Percentiles rank a stretch among this genome's conserved stretches.
phyloP scores from a whole-genome alignment of 2,888 invertebrate genomes.

The Hemithea aestivaria region DNA sequence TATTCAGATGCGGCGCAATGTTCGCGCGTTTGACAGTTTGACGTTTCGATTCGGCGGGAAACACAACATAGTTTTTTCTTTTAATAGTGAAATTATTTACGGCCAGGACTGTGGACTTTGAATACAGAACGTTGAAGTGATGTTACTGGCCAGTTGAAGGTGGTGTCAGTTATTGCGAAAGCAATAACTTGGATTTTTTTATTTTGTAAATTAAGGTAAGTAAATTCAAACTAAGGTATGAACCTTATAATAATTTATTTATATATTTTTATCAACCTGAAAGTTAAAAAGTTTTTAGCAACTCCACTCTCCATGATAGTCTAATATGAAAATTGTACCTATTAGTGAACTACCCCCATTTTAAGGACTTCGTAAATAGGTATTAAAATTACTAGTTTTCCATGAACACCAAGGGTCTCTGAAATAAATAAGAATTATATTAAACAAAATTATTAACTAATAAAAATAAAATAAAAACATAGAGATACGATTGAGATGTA shows the following conservation, averaged over 20 bases:
- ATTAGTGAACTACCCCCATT: background rate
- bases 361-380: slow-evolving; percentile 4
- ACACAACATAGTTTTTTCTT: slow-evolving; percentile 22
- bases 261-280: too few relatives aligned
- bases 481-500: too few relatives aligned
- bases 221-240: background rate
- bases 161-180: slow-evolving; percentile 63
- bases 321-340: background rate
- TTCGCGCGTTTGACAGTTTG: slow-evolving; percentile 70
- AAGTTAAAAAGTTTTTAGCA: too few relatives aligned
- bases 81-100: slow-evolving; percentile 35
- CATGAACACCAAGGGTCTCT: slow-evolving; percentile 60
- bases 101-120: slow-evolving; percentile 48
- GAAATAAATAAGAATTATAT: slow-evolving; percentile 35
- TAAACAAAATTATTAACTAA: slow-evolving; percentile 2
- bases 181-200: slow-evolving; percentile 73
- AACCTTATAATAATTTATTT: too few relatives aligned
- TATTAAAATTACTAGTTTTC: slow-evolving; percentile 24
- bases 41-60: slow-evolving; percentile 75
- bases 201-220: slow-evolving; percentile 57
- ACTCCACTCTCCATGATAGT: too few relatives aligned
- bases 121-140: slow-evolving; percentile 47
- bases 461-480: slow-evolving; percentile 7
- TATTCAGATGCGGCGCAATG: slow-evolving; percentile 69
- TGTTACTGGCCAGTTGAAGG: slow-evolving; percentile 64